Conservation (phyloP, 2,888 invertebrate species). For the Mimumesa dahlbomi region DNA sequence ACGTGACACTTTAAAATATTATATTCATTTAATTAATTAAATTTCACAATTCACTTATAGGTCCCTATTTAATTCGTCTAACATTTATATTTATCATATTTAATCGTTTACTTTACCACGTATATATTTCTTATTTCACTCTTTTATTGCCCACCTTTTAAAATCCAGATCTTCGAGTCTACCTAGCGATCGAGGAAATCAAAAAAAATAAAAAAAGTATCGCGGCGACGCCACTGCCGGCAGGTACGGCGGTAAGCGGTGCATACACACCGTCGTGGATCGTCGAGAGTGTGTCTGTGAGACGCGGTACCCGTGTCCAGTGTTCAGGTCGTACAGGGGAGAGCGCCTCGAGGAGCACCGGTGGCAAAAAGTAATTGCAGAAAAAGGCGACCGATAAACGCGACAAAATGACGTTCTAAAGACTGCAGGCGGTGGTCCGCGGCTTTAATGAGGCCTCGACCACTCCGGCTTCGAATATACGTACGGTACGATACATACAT, state of each 20-base stretch:
- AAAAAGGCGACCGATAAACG: slow-evolving; percentile 71
- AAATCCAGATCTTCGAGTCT: no score
- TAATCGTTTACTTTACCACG: no score
- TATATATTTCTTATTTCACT: no score
- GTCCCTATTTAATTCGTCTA: no score
- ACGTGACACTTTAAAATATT: no score
- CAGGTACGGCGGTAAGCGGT: slow-evolving; percentile 23
- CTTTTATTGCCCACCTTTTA: no score
- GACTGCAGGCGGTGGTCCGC: slow-evolving; percentile 66
- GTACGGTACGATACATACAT: background rate
- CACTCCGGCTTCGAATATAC: slow-evolving; percentile 57
- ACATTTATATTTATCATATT: no score
- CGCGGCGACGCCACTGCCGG: slow-evolving; percentile 11
- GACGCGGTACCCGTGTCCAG: slow-evolving; percentile 15
- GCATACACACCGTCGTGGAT: slow-evolving; percentile 3
- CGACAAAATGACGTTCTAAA: slow-evolving; percentile 74
- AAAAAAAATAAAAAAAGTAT: background rate
- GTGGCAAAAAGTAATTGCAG: slow-evolving; percentile 71
- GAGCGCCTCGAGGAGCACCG: slow-evolving; percentile 28
- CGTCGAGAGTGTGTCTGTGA: background rate
- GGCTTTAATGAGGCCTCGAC: slow-evolving; percentile 63
- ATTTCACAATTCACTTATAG: no score
- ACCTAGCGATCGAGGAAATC: no score
- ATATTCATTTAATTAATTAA: no score
- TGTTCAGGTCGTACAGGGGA: slow-evolving; percentile 25